Conservation (phyloP, 2,888 invertebrate species). For the Philereme vetulata region DNA sequence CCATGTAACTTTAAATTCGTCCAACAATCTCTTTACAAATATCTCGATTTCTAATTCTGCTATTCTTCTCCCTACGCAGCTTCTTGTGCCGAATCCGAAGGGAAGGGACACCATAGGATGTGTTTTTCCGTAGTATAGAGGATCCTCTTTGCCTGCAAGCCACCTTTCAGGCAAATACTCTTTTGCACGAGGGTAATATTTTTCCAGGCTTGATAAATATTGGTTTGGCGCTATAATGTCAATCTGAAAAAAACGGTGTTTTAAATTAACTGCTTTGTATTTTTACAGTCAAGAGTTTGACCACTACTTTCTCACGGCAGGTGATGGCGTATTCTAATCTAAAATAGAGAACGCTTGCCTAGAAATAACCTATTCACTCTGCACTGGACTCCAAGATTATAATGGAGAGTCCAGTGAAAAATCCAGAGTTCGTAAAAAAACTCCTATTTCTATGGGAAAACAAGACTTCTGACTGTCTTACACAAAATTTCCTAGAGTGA, state of each 20-base stretch:
- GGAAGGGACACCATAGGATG: conserved; percentile 86
- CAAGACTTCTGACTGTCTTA: no score
- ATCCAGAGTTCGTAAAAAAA: no score
- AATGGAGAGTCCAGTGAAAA: no score
- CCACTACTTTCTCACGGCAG: no score
- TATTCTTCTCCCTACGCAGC: conserved; percentile 86
- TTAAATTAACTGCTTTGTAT: no score
- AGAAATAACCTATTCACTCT: no score
- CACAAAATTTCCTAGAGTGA: no score
- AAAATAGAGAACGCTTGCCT: no score
- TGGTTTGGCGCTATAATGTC: background rate
- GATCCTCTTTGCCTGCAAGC: conserved; percentile 69
- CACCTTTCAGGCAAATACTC: conserved; percentile 91
- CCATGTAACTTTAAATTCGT: conserved; percentile 22
- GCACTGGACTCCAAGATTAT: no score
- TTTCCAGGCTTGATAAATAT: conserved; percentile 59
- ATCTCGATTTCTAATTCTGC: conserved; percentile 84
- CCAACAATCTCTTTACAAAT: conserved; percentile 43
- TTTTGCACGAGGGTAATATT: conserved; percentile 84
- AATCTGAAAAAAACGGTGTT: background rate
- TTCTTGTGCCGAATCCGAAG: conserved; percentile 87
- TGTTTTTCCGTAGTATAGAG: conserved; percentile 66
- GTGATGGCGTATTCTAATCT: no score
- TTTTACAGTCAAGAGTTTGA: no score
- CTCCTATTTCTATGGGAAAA: no score